These are phyloP conservation scores for Perognathus longimembris DNA, from an alignment of 2,113 vertebrate species.

Conservation along the genomic window DNA sequence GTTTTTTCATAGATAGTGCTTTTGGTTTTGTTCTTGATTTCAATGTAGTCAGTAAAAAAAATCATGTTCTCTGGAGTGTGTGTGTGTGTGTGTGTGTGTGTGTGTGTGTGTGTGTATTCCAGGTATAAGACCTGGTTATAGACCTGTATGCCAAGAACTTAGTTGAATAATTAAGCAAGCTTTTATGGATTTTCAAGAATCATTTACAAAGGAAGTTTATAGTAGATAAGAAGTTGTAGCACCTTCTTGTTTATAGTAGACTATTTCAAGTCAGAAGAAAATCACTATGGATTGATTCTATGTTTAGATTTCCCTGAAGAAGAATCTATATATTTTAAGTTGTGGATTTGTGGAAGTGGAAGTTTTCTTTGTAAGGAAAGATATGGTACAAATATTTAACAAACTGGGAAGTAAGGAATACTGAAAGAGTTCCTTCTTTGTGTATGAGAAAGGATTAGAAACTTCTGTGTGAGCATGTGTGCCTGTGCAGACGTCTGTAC, in stretches of 20 bases:
- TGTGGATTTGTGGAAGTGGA: constrained; percentile 72
- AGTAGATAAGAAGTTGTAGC: background rate
- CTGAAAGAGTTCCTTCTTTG: constrained; percentile 76
- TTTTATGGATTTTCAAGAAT: background rate
- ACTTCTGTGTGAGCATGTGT: constrained; percentile 45
- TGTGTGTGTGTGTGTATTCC: background rate
- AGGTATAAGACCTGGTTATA: background rate
- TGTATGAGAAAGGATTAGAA: background rate
- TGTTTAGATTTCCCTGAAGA: constrained; percentile 30
- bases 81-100: background rate
- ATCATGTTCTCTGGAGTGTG: background rate
- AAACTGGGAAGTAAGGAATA: constrained; percentile 75
- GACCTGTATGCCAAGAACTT: background rate
- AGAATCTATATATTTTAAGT: background rate
- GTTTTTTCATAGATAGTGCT: background rate
- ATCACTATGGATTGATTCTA: constrained; percentile 49
- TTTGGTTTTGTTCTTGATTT: background rate
- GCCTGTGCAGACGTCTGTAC: constrained; percentile 36
- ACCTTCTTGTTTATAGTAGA: background rate
- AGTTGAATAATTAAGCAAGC: background rate
- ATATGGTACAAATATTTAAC: constrained; percentile 80
- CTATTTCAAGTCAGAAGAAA: constrained; percentile 61
- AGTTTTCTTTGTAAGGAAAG: constrained; percentile 60
- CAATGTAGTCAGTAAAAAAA: background rate
- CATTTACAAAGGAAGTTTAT: background rate